Evolutionary conservation across 2,888 invertebrate genomes (phyloP), one percentile per base, ranked within the genome.

Genomic region (Hipparchia semele): DNA sequence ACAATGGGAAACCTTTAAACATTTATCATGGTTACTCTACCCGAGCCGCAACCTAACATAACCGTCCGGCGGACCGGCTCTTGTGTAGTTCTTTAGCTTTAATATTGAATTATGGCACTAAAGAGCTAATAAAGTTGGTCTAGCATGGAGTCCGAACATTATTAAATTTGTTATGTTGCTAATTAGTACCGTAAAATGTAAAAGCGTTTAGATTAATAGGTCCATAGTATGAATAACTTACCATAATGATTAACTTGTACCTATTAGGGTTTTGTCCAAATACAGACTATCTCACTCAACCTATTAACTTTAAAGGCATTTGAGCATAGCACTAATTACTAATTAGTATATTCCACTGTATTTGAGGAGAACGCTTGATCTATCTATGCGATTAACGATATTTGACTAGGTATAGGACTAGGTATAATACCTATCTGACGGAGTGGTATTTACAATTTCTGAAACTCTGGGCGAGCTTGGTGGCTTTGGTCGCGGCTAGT

Each of bases 41-140:
- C 33, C n/a, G 39, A 39, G 69, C 69, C 33, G 62, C 68, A 68
- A 68, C 49, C 61, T 72, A 68, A 72, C 68, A 56, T 72, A 64
- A 72, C 64, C 69, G 64, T 72, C 59, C 72, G 54, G 72, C 62
- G 45, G 66, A 71, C 69, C 45, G 64, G 58, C 64, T 54, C 64
- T 70, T 64, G 56, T 70, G 49, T 70, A 70, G 67, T 75, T 74
- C 73, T 72, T 74, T 71, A 76, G 73, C 66, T 73, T 76, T 76
- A 76, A 76, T 76, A 76, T 74, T 76, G 76, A 74, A 53, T 76
- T 76, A 76, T 74, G 76, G 54, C 61, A 68, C 71, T 74, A 74
- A 73, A 74, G 65, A 76, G 69, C 66, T 74, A 71, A 74, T 76
- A 76, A 74, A 71, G 69, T 74, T 61, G 74, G 66, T 68, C 62